Percentiles rank a stretch among this genome's conserved stretches.
These are phyloP conservation scores for Austrolebias charrua DNA, from an alignment of 2,797 vertebrate species.

Conservation along the genomic window DNA sequence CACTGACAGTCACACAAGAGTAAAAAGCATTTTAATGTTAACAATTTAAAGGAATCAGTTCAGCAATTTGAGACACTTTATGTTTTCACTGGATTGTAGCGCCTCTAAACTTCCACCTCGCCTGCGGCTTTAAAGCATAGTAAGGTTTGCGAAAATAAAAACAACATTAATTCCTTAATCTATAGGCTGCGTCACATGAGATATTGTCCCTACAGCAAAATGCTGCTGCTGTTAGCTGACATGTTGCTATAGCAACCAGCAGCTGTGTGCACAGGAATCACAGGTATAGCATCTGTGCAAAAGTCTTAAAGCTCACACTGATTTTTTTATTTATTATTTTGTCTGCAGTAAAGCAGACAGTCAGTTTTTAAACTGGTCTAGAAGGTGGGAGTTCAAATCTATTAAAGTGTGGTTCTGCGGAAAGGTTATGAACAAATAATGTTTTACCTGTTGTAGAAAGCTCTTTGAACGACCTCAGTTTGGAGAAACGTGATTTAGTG, in stretches of 20 bases:
- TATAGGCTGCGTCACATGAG: slow-evolving; percentile 47
- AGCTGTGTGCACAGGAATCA: slow-evolving; percentile 54
- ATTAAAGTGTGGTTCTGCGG: too few species aligned
- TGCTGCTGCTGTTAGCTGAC: slow-evolving; percentile 57
- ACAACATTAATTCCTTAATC: slow-evolving; percentile 25
- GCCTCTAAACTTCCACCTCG: slow-evolving; percentile 5
- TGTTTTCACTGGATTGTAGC: not conserved
- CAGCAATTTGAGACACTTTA: slow-evolving; percentile 14
- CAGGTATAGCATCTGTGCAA: slow-evolving; percentile 30
- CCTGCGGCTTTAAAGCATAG: not conserved
- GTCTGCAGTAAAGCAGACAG: not conserved
- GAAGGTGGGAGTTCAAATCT: too few species aligned
- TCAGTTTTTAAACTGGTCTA: not conserved
- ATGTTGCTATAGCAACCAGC: slow-evolving; percentile 71
- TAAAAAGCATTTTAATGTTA: slow-evolving; percentile 5
- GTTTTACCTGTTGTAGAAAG: too few species aligned
- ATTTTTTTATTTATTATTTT: not conserved
- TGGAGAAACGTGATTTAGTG: too few species aligned
- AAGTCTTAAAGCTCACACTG: not conserved
- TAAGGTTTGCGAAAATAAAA: slow-evolving; percentile 1
- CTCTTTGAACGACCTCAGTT: too few species aligned
- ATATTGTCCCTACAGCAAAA: slow-evolving; percentile 62
- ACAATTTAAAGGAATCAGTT: slow-evolving; percentile 6
- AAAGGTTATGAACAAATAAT: not conserved
- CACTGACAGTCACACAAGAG: slow-evolving; percentile 1